Evolutionary conservation across 2,888 invertebrate species (phyloP).

Genomic region (Aradus depressus): DNA sequence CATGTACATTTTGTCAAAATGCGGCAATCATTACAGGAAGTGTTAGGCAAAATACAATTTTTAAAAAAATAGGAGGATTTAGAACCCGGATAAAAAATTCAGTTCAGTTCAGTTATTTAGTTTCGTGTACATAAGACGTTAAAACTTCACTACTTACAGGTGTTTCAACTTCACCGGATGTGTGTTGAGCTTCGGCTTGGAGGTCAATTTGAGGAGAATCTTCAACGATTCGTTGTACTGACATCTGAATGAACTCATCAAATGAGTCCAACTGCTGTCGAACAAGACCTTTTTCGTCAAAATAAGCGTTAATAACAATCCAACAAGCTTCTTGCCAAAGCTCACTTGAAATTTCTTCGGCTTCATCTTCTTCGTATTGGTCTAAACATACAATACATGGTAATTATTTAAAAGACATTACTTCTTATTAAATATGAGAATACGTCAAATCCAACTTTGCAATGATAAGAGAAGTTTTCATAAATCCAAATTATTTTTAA

Average conservation of each 20-base stretch:
- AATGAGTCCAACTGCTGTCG: constrained; percentile 98
- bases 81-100: no score
- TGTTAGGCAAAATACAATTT: no score
- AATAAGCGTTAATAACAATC: constrained; percentile 99
- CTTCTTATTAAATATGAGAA: no score
- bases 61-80: no score
- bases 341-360: constrained; percentile 93
- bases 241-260: constrained; percentile 99
- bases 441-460: no score
- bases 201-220: constrained; percentile 97
- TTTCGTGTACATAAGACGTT: neutral
- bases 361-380: constrained; percentile 69
- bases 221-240: constrained; percentile 97
- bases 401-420: no score
- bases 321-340: constrained; percentile 99
- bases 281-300: constrained; percentile 98
- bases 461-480: no score
- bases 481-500: no score
- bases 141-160: constrained; percentile 48
- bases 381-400: constrained; percentile 21
- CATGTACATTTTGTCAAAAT: no score
- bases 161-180: constrained; percentile 80
- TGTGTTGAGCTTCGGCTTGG: constrained; percentile 95
- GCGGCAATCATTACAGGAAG: no score
- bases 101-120: no score